Conservation (phyloP, 2,113 vertebrate species). For the Herpailurus yagouaroundi region DNA sequence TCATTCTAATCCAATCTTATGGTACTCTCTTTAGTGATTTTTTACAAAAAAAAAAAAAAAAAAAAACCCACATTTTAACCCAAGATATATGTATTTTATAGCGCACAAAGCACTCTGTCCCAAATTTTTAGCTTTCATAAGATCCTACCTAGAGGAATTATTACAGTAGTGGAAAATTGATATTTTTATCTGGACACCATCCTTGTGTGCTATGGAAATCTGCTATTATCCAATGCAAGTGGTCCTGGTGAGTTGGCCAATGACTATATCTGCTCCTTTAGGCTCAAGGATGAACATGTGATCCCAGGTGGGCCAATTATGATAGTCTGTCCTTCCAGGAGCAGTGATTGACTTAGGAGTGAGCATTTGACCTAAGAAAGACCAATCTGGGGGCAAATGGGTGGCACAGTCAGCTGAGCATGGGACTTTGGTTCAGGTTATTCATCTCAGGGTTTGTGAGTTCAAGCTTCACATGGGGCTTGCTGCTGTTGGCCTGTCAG, state of each 20-base stretch:
- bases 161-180: neutral
- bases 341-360: neutral
- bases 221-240: neutral
- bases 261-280: neutral
- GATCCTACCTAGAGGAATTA: neutral
- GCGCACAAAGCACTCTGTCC: neutral
- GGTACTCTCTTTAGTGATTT: neutral
- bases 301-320: neutral
- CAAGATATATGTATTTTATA: constrained; percentile 7
- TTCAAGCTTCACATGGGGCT: no score
- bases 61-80: neutral
- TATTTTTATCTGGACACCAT: neutral
- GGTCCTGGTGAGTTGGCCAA: neutral
- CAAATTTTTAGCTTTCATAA: neutral
- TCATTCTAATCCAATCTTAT: neutral
- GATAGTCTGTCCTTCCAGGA: neutral
- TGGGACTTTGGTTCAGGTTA: no score
- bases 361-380: neutral
- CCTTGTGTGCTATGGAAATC: neutral
- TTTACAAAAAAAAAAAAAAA: neutral
- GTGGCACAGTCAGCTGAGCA: no score
- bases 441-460: no score
- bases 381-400: neutral
- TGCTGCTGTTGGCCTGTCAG: no score
- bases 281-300: neutral